These are phyloP conservation scores for Chironomus tepperi DNA, from an alignment of 1,140 invertebrate genomes.

Conservation along the genomic window DNA sequence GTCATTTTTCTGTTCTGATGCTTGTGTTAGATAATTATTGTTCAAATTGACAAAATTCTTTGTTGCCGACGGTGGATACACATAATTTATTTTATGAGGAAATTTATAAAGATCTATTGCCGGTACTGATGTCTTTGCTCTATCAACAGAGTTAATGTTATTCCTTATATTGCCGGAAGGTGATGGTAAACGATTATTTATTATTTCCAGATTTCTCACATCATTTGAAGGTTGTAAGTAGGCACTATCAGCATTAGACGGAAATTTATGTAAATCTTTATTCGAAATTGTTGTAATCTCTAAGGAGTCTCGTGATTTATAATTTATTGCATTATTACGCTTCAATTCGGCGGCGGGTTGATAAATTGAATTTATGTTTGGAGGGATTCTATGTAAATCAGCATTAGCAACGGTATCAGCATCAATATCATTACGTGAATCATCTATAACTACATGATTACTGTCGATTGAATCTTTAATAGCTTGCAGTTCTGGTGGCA, in stretches of 20 bases:
- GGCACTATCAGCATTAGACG: not conserved
- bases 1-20: not conserved
- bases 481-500: constrained; percentile 2
- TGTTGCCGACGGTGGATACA: not conserved
- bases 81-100: too few relatives aligned
- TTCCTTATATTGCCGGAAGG: not conserved
- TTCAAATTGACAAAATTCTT: not conserved
- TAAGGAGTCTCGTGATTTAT: too few relatives aligned
- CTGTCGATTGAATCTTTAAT: constrained; percentile 1
- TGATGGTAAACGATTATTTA: not conserved
- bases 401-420: not conserved
- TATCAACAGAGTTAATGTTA: too few relatives aligned
- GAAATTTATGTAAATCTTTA: not conserved
- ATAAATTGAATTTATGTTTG: constrained; percentile 16
- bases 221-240: not conserved
- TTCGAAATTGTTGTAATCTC: too few relatives aligned
- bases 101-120: not conserved
- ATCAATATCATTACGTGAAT: not conserved
- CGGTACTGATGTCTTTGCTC: not conserved
- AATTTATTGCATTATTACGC: too few relatives aligned
- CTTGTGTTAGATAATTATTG: not conserved
- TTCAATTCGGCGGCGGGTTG: not conserved
- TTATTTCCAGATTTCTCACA: not conserved
- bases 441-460: not conserved
- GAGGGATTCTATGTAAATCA: not conserved